Conservation (phyloP, 1,140 invertebrate species). For the Pemphigus obesinymphae region DNA sequence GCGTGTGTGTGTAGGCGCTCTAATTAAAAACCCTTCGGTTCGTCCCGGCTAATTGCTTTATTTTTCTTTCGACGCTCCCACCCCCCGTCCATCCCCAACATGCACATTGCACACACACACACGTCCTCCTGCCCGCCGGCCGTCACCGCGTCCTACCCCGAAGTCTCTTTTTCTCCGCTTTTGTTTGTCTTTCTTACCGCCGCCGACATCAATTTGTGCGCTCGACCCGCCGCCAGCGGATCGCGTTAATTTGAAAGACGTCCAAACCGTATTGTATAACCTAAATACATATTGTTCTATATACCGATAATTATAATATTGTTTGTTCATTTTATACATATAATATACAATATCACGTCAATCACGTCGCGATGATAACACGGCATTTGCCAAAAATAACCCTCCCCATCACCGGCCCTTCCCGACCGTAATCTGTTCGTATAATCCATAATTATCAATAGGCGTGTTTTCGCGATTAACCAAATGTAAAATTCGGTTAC, state of each 20-base stretch:
- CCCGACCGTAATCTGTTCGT: too few relatives aligned
- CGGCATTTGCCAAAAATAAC: background rate
- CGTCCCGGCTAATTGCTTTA: conserved; percentile 39
- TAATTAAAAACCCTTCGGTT: conserved; percentile 41
- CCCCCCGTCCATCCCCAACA: background rate
- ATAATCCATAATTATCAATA: too few relatives aligned
- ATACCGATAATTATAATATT: background rate
- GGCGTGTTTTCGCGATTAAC: too few relatives aligned
- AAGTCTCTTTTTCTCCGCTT: conserved; percentile 8
- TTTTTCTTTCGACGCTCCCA: conserved; percentile 38
- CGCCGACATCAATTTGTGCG: conserved; percentile 26
- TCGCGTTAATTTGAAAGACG: conserved; percentile 34
- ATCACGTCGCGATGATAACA: background rate
- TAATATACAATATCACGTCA: background rate
- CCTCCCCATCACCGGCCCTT: background rate
- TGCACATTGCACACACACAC: too few relatives aligned
- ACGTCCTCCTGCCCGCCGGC: too few relatives aligned
- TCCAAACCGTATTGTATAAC: conserved; percentile 29
- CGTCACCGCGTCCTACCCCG: too few relatives aligned
- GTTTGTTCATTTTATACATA: background rate
- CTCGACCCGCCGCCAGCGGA: conserved; percentile 24
- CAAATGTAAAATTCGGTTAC: too few relatives aligned
- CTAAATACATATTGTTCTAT: conserved; percentile 19
- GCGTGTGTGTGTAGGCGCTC: conserved; percentile 10
- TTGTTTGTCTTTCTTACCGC: conserved; percentile 27